Percentiles rank a stretch among this genome's conserved stretches.
These are phyloP conservation scores for Lampropteryx suffumata DNA, from an alignment of 2,888 invertebrate species.

Conservation along the genomic window DNA sequence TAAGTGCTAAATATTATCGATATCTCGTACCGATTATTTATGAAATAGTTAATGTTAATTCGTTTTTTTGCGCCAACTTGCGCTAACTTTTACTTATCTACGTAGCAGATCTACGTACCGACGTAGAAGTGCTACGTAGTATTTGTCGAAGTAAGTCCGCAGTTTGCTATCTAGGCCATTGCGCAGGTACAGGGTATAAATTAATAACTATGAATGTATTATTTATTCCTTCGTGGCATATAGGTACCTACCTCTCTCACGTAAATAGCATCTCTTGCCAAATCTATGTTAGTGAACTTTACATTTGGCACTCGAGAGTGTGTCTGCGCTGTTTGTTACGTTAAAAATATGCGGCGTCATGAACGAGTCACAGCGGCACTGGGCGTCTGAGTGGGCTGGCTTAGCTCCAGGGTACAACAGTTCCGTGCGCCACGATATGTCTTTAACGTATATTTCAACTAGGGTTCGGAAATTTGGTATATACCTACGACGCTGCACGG, in stretches of 20 bases:
- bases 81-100: too few species aligned
- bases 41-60: too few species aligned
- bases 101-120: too few species aligned
- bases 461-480: conserved; percentile 24
- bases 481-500: conserved; percentile 22
- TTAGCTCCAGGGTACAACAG: conserved; percentile 59
- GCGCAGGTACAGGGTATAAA: neutral
- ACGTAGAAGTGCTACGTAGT: too few species aligned
- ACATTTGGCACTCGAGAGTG: conserved; percentile 76
- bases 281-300: conserved; percentile 81
- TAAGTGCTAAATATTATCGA: too few species aligned
- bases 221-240: conserved; percentile 14
- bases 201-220: conserved; percentile 12
- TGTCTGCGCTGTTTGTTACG: conserved; percentile 77
- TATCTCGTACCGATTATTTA: too few species aligned
- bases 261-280: conserved; percentile 75
- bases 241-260: conserved; percentile 52
- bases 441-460: conserved; percentile 38
- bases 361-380: conserved; percentile 69
- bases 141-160: too few species aligned
- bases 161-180: too few species aligned
- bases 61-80: too few species aligned
- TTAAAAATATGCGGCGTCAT: conserved; percentile 81
- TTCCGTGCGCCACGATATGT: conserved; percentile 41
- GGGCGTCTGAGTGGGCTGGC: conserved; percentile 66